These are phyloP conservation scores for Cheirogaleus medius DNA, from an alignment of 2,113 vertebrate species.

Conservation along the genomic window DNA sequence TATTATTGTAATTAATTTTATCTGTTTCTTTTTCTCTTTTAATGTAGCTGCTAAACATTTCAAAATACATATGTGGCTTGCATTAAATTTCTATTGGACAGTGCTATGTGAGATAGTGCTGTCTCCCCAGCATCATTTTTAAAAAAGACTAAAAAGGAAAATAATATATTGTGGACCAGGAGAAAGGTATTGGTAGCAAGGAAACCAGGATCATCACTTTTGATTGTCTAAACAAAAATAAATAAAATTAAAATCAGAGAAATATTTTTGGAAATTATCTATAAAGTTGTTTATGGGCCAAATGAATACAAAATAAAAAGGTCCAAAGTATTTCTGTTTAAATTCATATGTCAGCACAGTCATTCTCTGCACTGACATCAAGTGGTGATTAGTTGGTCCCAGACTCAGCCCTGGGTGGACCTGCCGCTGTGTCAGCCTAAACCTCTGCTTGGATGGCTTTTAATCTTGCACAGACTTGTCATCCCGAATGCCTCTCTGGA, in stretches of 20 bases:
- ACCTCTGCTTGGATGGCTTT: background rate
- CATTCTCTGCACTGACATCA: background rate
- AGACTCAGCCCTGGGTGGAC: background rate
- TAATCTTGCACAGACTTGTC: background rate
- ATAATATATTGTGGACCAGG: background rate
- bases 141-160: background rate
- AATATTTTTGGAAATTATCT: slow-evolving; percentile 1
- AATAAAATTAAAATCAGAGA: background rate
- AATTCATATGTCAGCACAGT: background rate
- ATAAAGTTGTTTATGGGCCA: background rate
- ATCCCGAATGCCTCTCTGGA: background rate
- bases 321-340: background rate
- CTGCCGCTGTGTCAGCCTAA: background rate
- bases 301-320: background rate
- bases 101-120: background rate
- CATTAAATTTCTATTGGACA: background rate
- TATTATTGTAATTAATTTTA: background rate
- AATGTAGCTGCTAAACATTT: background rate
- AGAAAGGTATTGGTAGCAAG: background rate
- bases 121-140: background rate
- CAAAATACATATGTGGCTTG: background rate
- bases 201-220: background rate
- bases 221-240: background rate
- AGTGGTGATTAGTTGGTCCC: background rate
- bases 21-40: background rate